phyloP scores from a whole-genome alignment of 2,888 invertebrate genomes.

The Zelleria hepariella region DNA sequence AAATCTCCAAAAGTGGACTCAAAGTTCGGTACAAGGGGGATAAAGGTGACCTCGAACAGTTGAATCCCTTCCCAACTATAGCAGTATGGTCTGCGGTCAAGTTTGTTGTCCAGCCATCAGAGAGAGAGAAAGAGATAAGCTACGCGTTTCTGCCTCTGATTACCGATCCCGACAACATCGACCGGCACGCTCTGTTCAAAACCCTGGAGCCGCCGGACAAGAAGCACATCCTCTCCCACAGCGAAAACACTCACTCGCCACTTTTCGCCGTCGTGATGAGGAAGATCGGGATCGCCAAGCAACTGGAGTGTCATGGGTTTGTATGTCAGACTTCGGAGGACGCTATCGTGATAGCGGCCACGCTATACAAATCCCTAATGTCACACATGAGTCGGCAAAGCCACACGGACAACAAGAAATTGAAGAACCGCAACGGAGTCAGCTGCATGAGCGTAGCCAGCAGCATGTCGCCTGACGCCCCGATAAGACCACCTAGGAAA shows the following conservation, averaged over 20 bases:
- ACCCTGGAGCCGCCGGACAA: constrained; percentile 65
- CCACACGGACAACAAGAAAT: constrained; percentile 68
- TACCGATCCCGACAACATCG: constrained; percentile 84
- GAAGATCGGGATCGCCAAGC: constrained; percentile 80
- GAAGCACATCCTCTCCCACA: constrained; percentile 70
- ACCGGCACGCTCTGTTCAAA: constrained; percentile 78
- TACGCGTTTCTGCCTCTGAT: constrained; percentile 89
- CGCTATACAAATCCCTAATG: constrained; percentile 89
- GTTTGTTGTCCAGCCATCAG: constrained; percentile 78
- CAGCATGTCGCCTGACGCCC: constrained; percentile 67
- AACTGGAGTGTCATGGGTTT: constrained; percentile 92
- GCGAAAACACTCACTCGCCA: constrained; percentile 81
- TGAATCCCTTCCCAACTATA: constrained; percentile 91
- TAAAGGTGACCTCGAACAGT: constrained; percentile 73
- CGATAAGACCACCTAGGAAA: constrained; percentile 81
- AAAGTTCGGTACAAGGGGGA: constrained; percentile 78
- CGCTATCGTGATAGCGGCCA: constrained; percentile 92
- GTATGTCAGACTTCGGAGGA: constrained; percentile 92
- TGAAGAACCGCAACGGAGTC: constrained; percentile 80
- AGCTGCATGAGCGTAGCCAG: constrained; percentile 84
- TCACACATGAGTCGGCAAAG: constrained; percentile 80
- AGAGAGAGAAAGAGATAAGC: constrained; percentile 68
- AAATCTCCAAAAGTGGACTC: constrained; percentile 79
- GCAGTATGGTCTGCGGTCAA: constrained; percentile 95
- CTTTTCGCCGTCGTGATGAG: constrained; percentile 94